phyloP scores from a whole-genome alignment of 2,797 vertebrate species.

The Peromyscus melanophrys region DNA sequence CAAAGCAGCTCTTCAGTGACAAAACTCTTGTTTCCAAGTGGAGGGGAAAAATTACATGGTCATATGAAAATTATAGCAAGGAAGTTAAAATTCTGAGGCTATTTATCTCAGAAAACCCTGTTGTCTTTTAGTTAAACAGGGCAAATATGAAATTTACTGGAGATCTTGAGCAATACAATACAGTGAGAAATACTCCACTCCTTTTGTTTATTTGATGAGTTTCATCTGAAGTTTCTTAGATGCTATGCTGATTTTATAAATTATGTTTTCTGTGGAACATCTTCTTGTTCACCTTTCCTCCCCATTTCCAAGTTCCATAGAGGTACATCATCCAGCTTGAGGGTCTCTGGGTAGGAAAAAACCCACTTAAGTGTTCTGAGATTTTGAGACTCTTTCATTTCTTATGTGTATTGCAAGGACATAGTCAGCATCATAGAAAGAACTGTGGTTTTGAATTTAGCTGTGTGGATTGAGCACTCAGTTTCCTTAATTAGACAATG shows the following conservation, averaged over 20 bases:
- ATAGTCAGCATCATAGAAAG: neutral
- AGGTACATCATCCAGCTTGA: neutral
- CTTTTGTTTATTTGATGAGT: constrained; percentile 47
- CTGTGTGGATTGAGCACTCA: neutral
- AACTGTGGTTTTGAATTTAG: constrained; percentile 31
- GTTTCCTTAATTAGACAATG: constrained; percentile 48
- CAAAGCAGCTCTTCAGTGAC: neutral
- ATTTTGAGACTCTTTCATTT: constrained; percentile 33
- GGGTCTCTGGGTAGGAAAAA: neutral
- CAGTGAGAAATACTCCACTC: neutral
- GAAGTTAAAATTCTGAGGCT: constrained; percentile 52
- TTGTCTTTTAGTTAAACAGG: constrained; percentile 60
- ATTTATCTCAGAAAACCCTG: constrained; percentile 41
- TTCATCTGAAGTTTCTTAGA: constrained; percentile 57
- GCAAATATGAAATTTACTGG: constrained; percentile 63
- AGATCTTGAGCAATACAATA: constrained; percentile 3
- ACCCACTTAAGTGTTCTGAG: neutral
- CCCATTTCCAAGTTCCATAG: neutral
- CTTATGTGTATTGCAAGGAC: neutral
- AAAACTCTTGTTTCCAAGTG: neutral
- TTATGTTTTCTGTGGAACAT: neutral
- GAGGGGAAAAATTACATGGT: neutral
- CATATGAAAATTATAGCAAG: constrained; percentile 57
- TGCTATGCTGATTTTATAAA: constrained; percentile 47
- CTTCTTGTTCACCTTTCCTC: neutral